Base-by-base conservation (phyloP, 2,113 vertebrate genomes). In the Chitala chitala region DNA sequence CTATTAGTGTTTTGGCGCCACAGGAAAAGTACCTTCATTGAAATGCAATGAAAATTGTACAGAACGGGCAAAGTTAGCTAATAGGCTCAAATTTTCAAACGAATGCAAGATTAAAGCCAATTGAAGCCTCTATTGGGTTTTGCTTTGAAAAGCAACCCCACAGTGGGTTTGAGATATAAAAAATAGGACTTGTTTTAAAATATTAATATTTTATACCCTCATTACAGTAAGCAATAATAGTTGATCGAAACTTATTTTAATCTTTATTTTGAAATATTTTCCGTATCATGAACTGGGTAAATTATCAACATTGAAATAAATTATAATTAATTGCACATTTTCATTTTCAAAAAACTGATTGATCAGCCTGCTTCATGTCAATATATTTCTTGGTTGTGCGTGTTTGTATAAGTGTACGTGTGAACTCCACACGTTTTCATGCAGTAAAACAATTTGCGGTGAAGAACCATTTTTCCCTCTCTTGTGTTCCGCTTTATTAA, bases 41-140 rank as follows among this genome's bases (percentile, higher is more conserved):
- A 90, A 90, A 90, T 90, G 90, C 89, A 87, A 87, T 89, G 85
- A 88, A 90, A 91, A 91, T 83, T 82, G 86, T 85, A 85, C 78
- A 79, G 85, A 87, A 88, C 88, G 88, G 85, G 87, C 87, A 91
- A 90, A 92, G 89, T 88, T 87, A 89, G 88, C 89, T 91, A 92
- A 92, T 91, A 86, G 90, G 90, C 88, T 89, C 85, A 89, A 89
- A 92, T 91, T 91, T 92, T 91, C 89, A 90, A 92, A 91, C 86
- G 89, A 91, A 90, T 88, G 88, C 86, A 88, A 92, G 89, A 92
- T 92, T 92, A 91, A 92, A 92, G 90, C 87, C 87, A 90, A 89
- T 88, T 90, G 89, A 89, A 81, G 87, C 84, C 90, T 89, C 90
- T 89, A 87, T 87, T 84, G 90, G 89, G 89, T 91, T 90, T 88